Evolutionary conservation across 2,888 invertebrate species (phyloP), one percentile per base, ranked within the genome.

Genomic region (Orchesellides sinensis): DNA sequence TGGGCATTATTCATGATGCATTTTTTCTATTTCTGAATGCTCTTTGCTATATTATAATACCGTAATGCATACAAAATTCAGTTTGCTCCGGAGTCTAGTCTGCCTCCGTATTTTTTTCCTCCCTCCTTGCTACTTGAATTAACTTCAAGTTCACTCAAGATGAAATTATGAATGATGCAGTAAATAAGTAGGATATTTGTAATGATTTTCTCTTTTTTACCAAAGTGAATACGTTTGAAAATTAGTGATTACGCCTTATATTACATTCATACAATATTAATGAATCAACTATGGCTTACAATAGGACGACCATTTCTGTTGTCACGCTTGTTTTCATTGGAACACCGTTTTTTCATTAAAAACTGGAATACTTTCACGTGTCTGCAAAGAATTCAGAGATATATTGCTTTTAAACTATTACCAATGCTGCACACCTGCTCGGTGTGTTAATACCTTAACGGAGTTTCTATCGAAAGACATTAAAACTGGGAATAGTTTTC

Each of bases 1-100:
- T 61, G 78, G 78, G 52, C 59, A 78, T 78, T 78, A 78, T 70
- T 63, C 40, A 78, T 77, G 49, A 69, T 45, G 21, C 10, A 63
- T 59, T 61, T 52, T 52, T 35, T n/a, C 29, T 59, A 49, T 73
- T 14, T 74, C 27, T 54, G 29, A 65, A 17, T 74, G 3, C 35
- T 10, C 29, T 61, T 63, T 25, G 23, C 27, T 49, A n/a, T n/a
- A n/a, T n/a, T n/a, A n/a, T n/a, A n/a, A n/a, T n/a, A 25, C 56
- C 25, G 56, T 17, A 25, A 56, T 23, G 14, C 25, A 32, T 32
- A 56, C 32, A 21, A 17, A 5, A 27, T 23, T 45, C 45, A 19
- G n/a, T 49, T 61, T 27, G 21, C 29, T 40, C 45, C 23, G n/a
- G n/a, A n/a, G n/a, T n/a, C n/a, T n/a, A n/a, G 66, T n/a, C 32